These are phyloP conservation scores for Montipora foliosa DNA, from an alignment of 64 coral and sea anemone genomes.

Conservation along the genomic window DNA sequence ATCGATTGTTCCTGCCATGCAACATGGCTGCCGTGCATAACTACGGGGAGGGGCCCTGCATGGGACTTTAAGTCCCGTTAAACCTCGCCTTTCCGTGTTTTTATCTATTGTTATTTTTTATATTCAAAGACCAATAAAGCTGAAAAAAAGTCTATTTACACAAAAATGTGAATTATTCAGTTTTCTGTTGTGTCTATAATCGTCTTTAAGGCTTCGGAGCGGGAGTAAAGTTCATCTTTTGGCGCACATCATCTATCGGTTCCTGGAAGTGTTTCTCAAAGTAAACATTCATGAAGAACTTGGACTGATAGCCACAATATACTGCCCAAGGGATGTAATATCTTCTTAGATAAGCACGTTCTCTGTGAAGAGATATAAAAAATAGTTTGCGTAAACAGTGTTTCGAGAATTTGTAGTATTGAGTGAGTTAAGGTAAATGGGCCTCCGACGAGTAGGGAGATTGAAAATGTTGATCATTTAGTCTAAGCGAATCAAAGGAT, in stretches of 20 bases:
- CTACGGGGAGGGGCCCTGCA: no score
- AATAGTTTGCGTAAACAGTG: neutral
- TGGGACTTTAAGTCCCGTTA: no score
- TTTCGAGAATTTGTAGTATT: no score
- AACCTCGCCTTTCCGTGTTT: no score
- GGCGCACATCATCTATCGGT: slow-evolving; percentile 63
- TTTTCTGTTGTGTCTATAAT: neutral
- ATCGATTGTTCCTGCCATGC: no score
- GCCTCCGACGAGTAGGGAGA: no score
- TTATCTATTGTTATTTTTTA: no score
- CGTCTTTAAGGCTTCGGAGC: slow-evolving; percentile 31
- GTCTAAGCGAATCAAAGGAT: no score
- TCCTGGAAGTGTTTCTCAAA: slow-evolving; percentile 91
- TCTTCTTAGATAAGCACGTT: slow-evolving; percentile 58
- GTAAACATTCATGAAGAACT: slow-evolving; percentile 89
- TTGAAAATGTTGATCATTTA: no score
- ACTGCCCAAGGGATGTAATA: slow-evolving; percentile 95
- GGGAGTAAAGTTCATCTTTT: slow-evolving; percentile 77
- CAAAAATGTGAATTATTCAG: neutral
- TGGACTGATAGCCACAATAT: slow-evolving; percentile 73
- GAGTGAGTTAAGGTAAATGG: no score
- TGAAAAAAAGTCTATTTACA: neutral
- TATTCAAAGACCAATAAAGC: no score
- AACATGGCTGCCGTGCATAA: no score
- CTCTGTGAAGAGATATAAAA: slow-evolving; percentile 50